phyloP scores from a whole-genome alignment of 2,113 vertebrate species.

The Camelus dromedarius region DNA sequence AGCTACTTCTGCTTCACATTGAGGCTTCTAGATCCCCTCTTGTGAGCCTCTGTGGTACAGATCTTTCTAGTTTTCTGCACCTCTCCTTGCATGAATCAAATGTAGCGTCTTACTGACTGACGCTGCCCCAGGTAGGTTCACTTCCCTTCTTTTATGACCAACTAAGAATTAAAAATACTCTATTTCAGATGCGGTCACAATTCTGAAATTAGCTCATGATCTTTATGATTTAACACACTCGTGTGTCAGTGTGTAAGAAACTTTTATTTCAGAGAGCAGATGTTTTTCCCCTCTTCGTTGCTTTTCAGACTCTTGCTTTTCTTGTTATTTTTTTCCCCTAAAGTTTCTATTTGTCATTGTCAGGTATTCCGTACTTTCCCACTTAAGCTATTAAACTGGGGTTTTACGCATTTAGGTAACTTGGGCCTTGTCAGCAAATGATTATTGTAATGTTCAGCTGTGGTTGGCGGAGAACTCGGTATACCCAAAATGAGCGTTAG shows the following conservation, averaged over 20 bases:
- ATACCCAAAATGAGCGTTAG: neutral
- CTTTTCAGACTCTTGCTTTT: slow-evolving; percentile 17
- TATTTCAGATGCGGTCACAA: neutral
- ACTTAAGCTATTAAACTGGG: neutral
- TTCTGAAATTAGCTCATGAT: neutral
- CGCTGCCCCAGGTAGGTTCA: neutral
- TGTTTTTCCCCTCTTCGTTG: neutral
- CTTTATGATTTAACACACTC: neutral
- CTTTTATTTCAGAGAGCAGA: neutral
- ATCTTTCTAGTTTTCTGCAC: neutral
- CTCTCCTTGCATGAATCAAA: neutral
- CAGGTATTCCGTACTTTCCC: neutral
- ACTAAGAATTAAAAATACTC: neutral
- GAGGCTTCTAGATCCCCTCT: neutral
- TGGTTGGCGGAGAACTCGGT: neutral
- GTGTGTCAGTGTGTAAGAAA: neutral
- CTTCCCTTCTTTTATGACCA: neutral
- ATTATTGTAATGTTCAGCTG: neutral
- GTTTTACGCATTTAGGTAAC: neutral
- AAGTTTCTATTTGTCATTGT: neutral
- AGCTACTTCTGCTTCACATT: neutral
- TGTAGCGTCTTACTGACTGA: neutral
- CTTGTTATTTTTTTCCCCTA: neutral
- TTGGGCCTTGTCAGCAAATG: neutral
- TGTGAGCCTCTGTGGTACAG: neutral